Evolutionary conservation across 1,140 invertebrate genomes (phyloP).

Genomic region (Drosophila pseudoobscura): DNA sequence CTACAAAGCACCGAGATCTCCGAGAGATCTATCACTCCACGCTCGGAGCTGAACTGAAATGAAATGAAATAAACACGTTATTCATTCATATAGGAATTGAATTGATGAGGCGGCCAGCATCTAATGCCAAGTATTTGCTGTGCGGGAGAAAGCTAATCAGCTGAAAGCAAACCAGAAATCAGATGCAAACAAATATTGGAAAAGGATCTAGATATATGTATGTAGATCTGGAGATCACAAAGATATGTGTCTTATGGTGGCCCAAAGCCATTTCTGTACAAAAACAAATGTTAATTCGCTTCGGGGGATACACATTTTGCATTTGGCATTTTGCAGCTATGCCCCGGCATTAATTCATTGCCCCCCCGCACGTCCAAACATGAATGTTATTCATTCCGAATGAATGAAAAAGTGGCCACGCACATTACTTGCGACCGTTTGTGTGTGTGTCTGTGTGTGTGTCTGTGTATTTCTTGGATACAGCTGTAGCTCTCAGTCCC

Average conservation of each 20-base stretch:
- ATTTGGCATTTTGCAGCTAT: constrained; percentile 54
- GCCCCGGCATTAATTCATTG: constrained; percentile 63
- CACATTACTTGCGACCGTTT: constrained; percentile 45
- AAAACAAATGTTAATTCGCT: constrained; percentile 21
- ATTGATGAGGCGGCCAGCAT: constrained; percentile 19
- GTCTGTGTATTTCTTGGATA: constrained; percentile 7
- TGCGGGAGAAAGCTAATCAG: constrained; percentile 23
- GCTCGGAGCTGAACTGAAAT: constrained; percentile 27
- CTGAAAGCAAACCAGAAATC: not conserved
- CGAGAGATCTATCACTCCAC: not conserved
- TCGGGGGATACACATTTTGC: constrained; percentile 37
- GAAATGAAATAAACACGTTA: constrained; percentile 33
- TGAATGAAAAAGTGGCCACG: constrained; percentile 66
- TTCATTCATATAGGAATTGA: constrained; percentile 14
- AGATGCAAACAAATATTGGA: too few species aligned
- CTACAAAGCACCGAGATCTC: constrained; percentile 11
- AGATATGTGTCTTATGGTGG: too few species aligned
- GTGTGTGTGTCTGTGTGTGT: constrained; percentile 1
- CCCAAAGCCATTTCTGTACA: too few species aligned
- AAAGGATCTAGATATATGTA: too few species aligned
- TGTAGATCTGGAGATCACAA: too few species aligned
- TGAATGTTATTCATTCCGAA: constrained; percentile 58
- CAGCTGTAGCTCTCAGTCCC: constrained; percentile 17
- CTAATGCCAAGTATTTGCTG: constrained; percentile 26
- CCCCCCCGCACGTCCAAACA: constrained; percentile 27